A percentile compares a stretch with the other conserved stretches of the same genome.
Conservation (phyloP, 1,140 invertebrate species). For the Cephus cinctus region DNA sequence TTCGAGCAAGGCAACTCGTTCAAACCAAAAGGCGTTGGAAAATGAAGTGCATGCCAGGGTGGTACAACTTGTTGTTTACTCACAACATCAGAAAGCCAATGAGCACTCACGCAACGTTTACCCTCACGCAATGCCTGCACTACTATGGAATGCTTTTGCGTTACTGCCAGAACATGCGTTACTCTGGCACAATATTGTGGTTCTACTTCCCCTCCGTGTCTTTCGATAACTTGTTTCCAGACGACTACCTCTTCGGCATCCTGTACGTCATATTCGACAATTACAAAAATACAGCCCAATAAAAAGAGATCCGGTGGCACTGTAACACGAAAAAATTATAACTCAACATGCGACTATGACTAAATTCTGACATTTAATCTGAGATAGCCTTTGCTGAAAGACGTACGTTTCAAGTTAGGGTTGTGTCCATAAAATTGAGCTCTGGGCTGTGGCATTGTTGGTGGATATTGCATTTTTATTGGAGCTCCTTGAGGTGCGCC, state of each 20-base stretch:
- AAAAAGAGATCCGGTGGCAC: conserved; percentile 75
- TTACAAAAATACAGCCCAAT: conserved; percentile 82
- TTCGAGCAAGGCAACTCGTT: conserved; percentile 64
- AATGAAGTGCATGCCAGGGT: conserved; percentile 89
- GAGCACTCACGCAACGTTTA: conserved; percentile 86
- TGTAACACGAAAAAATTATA: conserved; percentile 46
- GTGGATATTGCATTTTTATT: conserved; percentile 55
- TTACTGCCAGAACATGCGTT: conserved; percentile 90
- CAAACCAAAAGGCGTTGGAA: conserved; percentile 77
- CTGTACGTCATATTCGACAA: conserved; percentile 67
- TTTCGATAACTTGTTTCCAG: conserved; percentile 82
- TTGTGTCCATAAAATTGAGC: conserved; percentile 84
- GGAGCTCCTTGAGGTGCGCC: conserved; percentile 42
- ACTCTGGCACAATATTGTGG: conserved; percentile 77
- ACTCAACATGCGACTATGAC: not conserved
- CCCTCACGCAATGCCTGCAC: conserved; percentile 71
- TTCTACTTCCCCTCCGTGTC: conserved; percentile 89
- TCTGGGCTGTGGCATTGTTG: conserved; percentile 59
- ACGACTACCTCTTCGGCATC: conserved; percentile 62
- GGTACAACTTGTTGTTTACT: conserved; percentile 79
- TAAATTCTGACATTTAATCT: not conserved
- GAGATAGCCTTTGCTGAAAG: too few relatives aligned
- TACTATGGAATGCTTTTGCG: conserved; percentile 83
- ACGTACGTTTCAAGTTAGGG: conserved; percentile 74
- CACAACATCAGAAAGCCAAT: conserved; percentile 92